Base-by-base conservation (phyloP, 2,113 vertebrate species). In the Apistogramma diplotaenia region DNA sequence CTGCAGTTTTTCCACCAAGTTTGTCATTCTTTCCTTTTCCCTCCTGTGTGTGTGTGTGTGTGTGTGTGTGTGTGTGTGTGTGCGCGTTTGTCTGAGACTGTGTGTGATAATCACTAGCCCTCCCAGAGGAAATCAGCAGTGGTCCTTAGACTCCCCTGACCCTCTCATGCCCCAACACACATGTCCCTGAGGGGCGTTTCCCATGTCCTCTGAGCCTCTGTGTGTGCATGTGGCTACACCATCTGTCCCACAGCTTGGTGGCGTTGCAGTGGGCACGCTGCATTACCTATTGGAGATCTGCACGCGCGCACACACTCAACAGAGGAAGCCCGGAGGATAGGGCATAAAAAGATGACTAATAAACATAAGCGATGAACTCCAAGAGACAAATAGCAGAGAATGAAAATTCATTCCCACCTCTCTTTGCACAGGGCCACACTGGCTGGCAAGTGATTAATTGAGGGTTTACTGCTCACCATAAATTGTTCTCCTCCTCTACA, bases 121-220 rank as follows among this genome's bases (percentile, higher is more conserved):
- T 98, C 98, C 97, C 98, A 87, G 92, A 98, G 98, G 98, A 99
- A 99, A 99, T 99, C 97, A 99, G 94, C 94, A 77, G 86, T 84
- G 91, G 94, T 97, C 92, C 94, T 95, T 89, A 93, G 95, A 95
- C 92, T 91, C 91, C 86, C 89, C 89, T 94, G 92, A 93, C 92
- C 93, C 91, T 79, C 83, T 89, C 72, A 29, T 92, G 88, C 88
- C 91, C 91, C 90, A 91, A 95, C 95, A 93, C 96, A 96, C 94
- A 92, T 1, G 13, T 10, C 92, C 91, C 86, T 72, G 81, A 94
- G 94, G 95, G 96, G 97, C 95, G 91, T 96, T 93, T 94, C 95
- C 93, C 79, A 74, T 92, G 95, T 96, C 96, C 96, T 95, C 95
- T 85, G 83, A 82, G 83, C 67, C 71, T 76, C n/a, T 73, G 51